phyloP scores from a whole-genome alignment of 1,140 invertebrate genomes.

The Phthorimaea operculella region DNA sequence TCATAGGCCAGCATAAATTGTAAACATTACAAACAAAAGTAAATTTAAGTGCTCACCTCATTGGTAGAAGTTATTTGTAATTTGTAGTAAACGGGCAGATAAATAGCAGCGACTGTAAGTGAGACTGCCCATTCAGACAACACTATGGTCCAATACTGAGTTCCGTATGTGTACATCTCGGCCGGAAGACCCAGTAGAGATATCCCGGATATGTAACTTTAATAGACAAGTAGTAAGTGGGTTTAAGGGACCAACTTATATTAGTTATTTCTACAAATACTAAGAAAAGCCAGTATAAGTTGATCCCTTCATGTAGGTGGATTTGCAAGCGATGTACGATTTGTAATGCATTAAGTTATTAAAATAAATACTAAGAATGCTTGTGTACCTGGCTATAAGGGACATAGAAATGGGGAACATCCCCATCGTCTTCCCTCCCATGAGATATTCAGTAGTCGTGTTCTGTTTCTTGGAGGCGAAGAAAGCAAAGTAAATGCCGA shows the following conservation, averaged over 20 bases:
- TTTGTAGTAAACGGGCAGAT: conserved; percentile 88
- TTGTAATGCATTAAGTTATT: conserved; percentile 36
- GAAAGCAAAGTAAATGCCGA: conserved; percentile 85
- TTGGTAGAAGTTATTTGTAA: conserved; percentile 89
- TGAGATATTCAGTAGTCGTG: conserved; percentile 80
- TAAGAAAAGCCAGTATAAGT: no score
- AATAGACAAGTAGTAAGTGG: conserved; percentile 27
- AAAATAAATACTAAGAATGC: conserved; percentile 2
- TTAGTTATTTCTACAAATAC: no score
- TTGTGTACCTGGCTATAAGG: conserved; percentile 76
- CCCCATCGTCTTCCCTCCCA: conserved; percentile 84
- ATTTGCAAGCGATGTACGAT: no score
- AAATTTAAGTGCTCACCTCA: conserved; percentile 72
- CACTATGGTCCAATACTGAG: conserved; percentile 78
- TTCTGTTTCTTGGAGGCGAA: conserved; percentile 79
- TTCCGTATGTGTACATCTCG: conserved; percentile 91
- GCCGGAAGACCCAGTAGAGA: conserved; percentile 90
- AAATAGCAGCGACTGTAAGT: conserved; percentile 77
- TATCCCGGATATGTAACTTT: conserved; percentile 91
- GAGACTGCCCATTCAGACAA: conserved; percentile 78
- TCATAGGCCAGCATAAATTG: no score
- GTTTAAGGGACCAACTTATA: no score
- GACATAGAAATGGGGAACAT: conserved; percentile 85
- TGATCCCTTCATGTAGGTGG: no score
- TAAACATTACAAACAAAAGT: no score